These are phyloP conservation scores for Camelus bactrianus DNA, from an alignment of 2,113 vertebrate species.

Conservation along the genomic window DNA sequence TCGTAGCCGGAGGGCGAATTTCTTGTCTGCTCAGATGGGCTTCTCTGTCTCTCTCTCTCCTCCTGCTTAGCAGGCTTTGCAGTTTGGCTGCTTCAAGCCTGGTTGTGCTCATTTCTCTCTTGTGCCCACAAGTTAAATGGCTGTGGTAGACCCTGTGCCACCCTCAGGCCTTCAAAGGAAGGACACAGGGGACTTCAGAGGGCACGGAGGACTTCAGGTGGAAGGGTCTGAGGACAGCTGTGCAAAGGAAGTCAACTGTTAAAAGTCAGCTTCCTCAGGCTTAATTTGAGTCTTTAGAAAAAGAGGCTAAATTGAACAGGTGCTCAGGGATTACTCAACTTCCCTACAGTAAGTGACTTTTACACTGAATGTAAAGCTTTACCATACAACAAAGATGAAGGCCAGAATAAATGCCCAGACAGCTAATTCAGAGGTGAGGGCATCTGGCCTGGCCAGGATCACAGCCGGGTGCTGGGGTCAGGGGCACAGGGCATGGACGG, in stretches of 20 bases:
- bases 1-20: not conserved
- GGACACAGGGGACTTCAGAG: slow-evolving; percentile 47
- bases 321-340: slow-evolving; percentile 51
- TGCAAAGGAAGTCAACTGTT: slow-evolving; percentile 74
- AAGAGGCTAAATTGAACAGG: slow-evolving; percentile 78
- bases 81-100: slow-evolving; percentile 56
- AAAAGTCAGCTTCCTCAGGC: not conserved
- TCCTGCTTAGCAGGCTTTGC: not conserved
- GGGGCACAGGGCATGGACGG: no score
- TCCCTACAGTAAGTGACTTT: not conserved
- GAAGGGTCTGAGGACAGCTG: slow-evolving; percentile 56
- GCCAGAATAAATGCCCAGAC: not conserved
- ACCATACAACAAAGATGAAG: not conserved
- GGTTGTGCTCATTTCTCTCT: slow-evolving; percentile 55
- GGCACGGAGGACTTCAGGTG: slow-evolving; percentile 57
- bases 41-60: not conserved
- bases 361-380: slow-evolving; percentile 45
- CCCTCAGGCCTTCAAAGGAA: slow-evolving; percentile 52
- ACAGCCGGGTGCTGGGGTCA: not conserved
- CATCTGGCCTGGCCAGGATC: not conserved
- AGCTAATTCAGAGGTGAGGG: not conserved
- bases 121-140: slow-evolving; percentile 10
- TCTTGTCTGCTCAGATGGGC: not conserved
- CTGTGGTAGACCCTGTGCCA: slow-evolving; percentile 17
- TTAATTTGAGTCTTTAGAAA: slow-evolving; percentile 57